Percentiles rank a stretch among this genome's conserved stretches.
Evolutionary conservation across 2,113 vertebrate species (phyloP).

Genomic region (Albula goreensis): DNA sequence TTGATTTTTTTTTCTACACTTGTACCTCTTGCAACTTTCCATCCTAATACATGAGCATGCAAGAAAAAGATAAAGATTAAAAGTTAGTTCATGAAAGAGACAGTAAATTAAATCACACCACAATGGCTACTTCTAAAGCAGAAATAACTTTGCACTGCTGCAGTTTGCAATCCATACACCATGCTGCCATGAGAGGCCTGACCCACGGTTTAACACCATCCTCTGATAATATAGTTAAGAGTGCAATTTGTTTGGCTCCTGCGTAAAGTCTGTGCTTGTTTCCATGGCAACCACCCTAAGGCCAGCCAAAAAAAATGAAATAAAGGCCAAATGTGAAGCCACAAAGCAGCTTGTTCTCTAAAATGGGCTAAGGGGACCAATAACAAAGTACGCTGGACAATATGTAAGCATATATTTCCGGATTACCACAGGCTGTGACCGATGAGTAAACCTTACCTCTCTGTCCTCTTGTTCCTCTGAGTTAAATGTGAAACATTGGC

Average conservation of each 20-base stretch:
- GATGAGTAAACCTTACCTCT: slow-evolving; percentile 66
- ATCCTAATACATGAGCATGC: slow-evolving; percentile 41
- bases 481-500: slow-evolving; percentile 82
- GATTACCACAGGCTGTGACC: not conserved
- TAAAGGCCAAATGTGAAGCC: not conserved
- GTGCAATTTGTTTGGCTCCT: not conserved
- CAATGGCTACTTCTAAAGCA: not conserved
- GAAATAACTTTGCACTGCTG: not conserved
- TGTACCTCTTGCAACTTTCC: slow-evolving; percentile 49
- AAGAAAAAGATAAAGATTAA: slow-evolving; percentile 22
- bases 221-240: not conserved
- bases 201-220: not conserved
- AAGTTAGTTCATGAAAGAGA: slow-evolving; percentile 11
- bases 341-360: not conserved
- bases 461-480: slow-evolving; percentile 73
- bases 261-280: slow-evolving; percentile 16
- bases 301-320: slow-evolving; percentile 1
- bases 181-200: not conserved
- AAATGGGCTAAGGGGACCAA: not conserved
- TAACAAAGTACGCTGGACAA: not conserved
- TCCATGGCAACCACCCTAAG: slow-evolving; percentile 8
- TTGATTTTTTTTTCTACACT: slow-evolving; percentile 1
- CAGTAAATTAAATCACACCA: not conserved
- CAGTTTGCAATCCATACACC: not conserved
- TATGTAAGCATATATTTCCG: not conserved